These are phyloP conservation scores for Calliphora vicina DNA, from an alignment of 1,140 invertebrate genomes.

Conservation along the genomic window DNA sequence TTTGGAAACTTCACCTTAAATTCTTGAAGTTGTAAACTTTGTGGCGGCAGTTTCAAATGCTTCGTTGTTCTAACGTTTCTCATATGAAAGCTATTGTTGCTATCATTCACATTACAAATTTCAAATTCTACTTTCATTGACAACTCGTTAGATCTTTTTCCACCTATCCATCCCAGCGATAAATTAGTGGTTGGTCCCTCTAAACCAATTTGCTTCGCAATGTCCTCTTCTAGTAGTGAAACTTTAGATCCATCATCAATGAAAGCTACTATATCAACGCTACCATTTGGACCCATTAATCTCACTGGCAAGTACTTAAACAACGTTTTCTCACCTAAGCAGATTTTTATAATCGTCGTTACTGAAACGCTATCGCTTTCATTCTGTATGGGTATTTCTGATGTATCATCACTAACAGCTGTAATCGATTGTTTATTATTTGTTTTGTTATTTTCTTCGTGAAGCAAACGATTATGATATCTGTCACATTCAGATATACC, in stretches of 20 bases:
- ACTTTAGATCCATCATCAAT: slow-evolving; percentile 31
- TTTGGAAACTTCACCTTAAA: not conserved
- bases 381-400: not conserved
- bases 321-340: not conserved
- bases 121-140: slow-evolving; percentile 19
- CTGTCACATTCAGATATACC: not conserved
- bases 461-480: slow-evolving; percentile 1
- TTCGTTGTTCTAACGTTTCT: slow-evolving; percentile 15
- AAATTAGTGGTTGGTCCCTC: not conserved
- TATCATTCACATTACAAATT: slow-evolving; percentile 5
- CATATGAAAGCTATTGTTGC: slow-evolving; percentile 14
- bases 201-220: slow-evolving; percentile 11
- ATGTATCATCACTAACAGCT: not conserved
- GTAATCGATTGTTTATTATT: not conserved
- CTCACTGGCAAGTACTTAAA: slow-evolving; percentile 30
- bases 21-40: not conserved
- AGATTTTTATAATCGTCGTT: not conserved
- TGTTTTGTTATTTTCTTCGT: not conserved
- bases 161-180: slow-evolving; percentile 16
- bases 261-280: not conserved
- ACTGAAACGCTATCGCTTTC: not conserved
- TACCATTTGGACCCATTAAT: not conserved
- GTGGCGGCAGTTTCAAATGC: slow-evolving; percentile 8
- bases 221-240: slow-evolving; percentile 19
- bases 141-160: slow-evolving; percentile 11